Evolutionary conservation across 2,888 invertebrate genomes (phyloP), one percentile per base, ranked within the genome.

Genomic region (Allygus modestus): DNA sequence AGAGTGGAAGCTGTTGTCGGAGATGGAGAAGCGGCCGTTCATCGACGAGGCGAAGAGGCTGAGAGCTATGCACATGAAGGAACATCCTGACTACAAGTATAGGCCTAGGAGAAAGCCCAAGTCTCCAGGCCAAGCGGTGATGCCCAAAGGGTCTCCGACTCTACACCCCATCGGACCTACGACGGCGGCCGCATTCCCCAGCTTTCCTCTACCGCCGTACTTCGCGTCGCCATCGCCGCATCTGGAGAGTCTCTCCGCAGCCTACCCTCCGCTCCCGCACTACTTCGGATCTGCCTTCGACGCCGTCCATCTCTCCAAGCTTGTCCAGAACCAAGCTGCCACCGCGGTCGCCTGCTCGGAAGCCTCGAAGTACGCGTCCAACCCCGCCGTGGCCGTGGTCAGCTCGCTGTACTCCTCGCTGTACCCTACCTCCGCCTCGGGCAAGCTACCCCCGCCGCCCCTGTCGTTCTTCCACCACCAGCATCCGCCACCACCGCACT

Each of bases 41-140:
- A 98, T 98, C 88, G 98, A 98, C 90, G 98, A 98, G 91, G 98
- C 98, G 0, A 98, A 98, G 90, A 92, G 97, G 58, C 91, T 98
- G 85, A 92, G 98, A 9, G 95, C 96, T 0, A 91, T 95, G 89
- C 97, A 98, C 92, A 97, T 96, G 96, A 96, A 96, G 91, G 96
- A 97, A 89, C 96, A 97, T 89, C 97, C 97, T 0, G 96, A 97
- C 89, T 97, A 97, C 92, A 97, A 97, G 91, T 97, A 97, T 92
- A 92, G 97, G 83, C 97, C 97, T 85, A 92, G 96, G 87, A 93
- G 96, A 90, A 97, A 97, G 91, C 96, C 96, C 82, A 96, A 96
- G 90, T 93, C 95, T 4, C 94, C 95, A 0, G 91, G 94, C 9
- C 91, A 92, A 11, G 92, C 91, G 5, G 91, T 91, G 43, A 91